Evolutionary conservation across 2,797 vertebrate genomes (phyloP), one percentile per base, ranked within the genome.

Genomic region (Myotis daubentonii): DNA sequence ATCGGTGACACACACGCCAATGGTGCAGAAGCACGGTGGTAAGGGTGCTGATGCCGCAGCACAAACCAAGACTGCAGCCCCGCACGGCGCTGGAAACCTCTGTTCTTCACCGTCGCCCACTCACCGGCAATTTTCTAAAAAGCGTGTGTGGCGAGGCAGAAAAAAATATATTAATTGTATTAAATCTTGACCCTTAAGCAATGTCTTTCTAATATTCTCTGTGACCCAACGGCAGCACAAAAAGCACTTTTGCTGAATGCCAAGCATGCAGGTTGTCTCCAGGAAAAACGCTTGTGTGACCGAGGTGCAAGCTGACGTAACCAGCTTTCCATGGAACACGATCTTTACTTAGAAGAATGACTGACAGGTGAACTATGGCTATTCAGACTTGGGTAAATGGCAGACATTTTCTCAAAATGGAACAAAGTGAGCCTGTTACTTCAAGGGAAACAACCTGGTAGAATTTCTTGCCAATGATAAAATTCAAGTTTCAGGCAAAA

Each of bases 321-420:
- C 92, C 23, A 11, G 38, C 28, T 80, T 94, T 93, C 82, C 93
- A 93, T n/a, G 75, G 70, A 92, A 84, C 93, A 79, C 90, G 89
- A 96, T 96, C 95, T 94, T 95, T 89, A 70, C 79, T 92, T 92
- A 47, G 95, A 95, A 96, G 92, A 71, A 94, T 97, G 96, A 96
- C 86, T 94, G 96, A 89, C 96, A 96, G 93, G 74, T 92, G 66
- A 96, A 97, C 95, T 96, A 79, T 80, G 93, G 92, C 94, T 95
- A 95, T 95, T 97, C 93, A 97, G 86, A 92, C 88, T 57, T 82
- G 90, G 60, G 80, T 93, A 97, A 96, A 3, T 95, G 75, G 88
- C 88, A 91, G 92, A 95, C 71, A 95, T 97, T 94, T 93, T 94
- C 90, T 89, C 83, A 93, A 97, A 96, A 95, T 91, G 85, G 87